These are phyloP conservation scores for Etheostoma nigrum DNA, from an alignment of 2,797 vertebrate genomes.

Conservation along the genomic window DNA sequence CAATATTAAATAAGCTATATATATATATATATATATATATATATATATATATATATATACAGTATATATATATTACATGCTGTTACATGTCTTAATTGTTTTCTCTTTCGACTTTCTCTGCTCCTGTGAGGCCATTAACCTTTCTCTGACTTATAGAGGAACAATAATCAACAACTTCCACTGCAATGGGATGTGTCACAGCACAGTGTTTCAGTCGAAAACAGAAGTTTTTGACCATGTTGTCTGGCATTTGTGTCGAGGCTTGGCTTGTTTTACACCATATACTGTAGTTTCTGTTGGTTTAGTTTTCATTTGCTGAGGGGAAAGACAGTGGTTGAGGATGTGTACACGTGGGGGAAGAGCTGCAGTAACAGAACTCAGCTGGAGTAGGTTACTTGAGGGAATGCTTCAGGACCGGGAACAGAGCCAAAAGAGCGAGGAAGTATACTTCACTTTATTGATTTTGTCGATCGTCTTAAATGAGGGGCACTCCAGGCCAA, in stretches of 20 bases:
- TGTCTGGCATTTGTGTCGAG: constrained; percentile 29
- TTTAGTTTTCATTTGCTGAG: constrained; percentile 71
- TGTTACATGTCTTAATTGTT: not conserved
- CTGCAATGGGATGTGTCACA: not conserved
- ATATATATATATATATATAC: too few relatives aligned
- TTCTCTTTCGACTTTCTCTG: not conserved
- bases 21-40: not conserved
- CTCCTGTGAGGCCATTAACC: not conserved
- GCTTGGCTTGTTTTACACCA: constrained; percentile 52
- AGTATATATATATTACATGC: too few relatives aligned
- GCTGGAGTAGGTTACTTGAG: constrained; percentile 80
- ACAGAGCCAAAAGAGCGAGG: constrained; percentile 79
- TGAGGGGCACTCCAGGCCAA: constrained; percentile 86
- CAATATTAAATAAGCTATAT: not conserved
- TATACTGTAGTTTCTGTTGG: constrained; percentile 54
- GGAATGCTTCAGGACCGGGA: constrained; percentile 77
- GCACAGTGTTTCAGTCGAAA: constrained; percentile 24
- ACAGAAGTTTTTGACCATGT: not conserved
- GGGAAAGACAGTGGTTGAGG: constrained; percentile 67
- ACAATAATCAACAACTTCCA: not conserved
- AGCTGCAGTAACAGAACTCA: constrained; percentile 79
- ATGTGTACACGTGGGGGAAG: constrained; percentile 75
- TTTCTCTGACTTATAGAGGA: not conserved
- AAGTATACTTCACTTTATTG: constrained; percentile 89
- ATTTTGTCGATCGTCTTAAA: constrained; percentile 89